Conservation (phyloP, 2,797 vertebrate genomes). For the Bradypodion pumilum region DNA sequence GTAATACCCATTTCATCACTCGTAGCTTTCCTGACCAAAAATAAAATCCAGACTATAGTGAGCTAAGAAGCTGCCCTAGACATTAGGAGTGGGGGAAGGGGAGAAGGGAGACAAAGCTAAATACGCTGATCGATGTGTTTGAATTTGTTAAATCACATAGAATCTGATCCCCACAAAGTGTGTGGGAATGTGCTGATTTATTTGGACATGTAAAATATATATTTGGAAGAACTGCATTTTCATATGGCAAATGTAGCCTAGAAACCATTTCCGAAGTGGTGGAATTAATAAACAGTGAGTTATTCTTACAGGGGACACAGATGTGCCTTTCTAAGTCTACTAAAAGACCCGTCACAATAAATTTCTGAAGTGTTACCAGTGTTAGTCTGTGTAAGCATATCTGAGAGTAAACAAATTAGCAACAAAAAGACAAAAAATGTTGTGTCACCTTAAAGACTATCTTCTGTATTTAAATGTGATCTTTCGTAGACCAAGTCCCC, state of each 20-base stretch:
- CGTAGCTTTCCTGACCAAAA: neutral
- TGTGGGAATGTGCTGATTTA: neutral
- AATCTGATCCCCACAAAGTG: neutral
- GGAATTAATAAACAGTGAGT: neutral
- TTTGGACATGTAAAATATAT: neutral
- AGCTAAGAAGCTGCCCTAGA: constrained; percentile 3
- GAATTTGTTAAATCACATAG: neutral
- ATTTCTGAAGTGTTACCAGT: neutral
- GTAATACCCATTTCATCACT: constrained; percentile 9
- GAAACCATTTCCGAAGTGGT: neutral
- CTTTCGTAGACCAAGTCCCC: too few species aligned
- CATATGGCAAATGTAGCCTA: neutral
- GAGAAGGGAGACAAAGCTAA: neutral
- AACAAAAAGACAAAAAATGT: too few species aligned
- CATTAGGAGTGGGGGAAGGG: neutral
- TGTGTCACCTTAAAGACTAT: too few species aligned
- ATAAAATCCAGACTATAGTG: neutral
- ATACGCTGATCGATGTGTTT: neutral
- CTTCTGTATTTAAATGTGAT: too few species aligned
- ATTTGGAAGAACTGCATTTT: neutral
- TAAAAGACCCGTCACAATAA: neutral
- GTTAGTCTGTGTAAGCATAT: too few species aligned
- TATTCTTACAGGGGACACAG: neutral
- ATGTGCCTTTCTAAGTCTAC: too few species aligned
- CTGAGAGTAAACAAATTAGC: too few species aligned